These are phyloP conservation scores for Tragelaphus scriptus DNA, from an alignment of 2,113 vertebrate genomes.

Conservation along the genomic window DNA sequence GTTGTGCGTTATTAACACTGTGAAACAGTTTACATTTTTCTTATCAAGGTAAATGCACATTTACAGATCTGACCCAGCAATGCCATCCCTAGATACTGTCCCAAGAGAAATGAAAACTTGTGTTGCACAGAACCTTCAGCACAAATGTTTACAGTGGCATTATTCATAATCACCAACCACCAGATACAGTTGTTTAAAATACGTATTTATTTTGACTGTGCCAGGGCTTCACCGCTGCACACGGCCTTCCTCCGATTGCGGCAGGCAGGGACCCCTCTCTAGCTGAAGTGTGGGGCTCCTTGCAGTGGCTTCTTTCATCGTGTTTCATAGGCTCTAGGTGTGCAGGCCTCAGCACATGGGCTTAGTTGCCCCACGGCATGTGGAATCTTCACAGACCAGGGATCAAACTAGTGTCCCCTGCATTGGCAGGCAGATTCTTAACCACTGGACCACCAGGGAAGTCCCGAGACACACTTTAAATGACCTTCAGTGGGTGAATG, in stretches of 20 bases:
- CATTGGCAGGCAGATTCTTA: background rate
- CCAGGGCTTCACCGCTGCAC: background rate
- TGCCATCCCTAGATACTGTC: background rate
- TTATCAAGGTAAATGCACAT: background rate
- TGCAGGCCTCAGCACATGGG: background rate
- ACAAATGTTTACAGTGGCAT: background rate
- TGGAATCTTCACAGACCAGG: background rate
- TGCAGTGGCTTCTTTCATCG: rapidly evolving
- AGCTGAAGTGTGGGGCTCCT: background rate
- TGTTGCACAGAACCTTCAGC: background rate
- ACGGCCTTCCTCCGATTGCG: too few species aligned
- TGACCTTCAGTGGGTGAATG: background rate
- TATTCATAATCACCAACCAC: background rate
- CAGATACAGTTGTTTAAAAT: background rate
- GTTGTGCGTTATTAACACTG: background rate
- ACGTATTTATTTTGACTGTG: background rate
- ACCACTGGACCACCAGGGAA: background rate
- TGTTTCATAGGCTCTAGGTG: background rate
- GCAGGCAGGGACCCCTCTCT: background rate
- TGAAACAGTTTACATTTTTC: background rate
- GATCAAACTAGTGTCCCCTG: background rate
- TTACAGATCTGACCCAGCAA: background rate
- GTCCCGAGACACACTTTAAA: background rate
- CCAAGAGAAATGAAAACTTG: background rate
- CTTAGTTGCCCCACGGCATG: background rate